A percentile compares a stretch with the other conserved stretches of the same genome.
Evolutionary conservation across 2,797 vertebrate species (phyloP).

Genomic region (Margarornis squamiger): DNA sequence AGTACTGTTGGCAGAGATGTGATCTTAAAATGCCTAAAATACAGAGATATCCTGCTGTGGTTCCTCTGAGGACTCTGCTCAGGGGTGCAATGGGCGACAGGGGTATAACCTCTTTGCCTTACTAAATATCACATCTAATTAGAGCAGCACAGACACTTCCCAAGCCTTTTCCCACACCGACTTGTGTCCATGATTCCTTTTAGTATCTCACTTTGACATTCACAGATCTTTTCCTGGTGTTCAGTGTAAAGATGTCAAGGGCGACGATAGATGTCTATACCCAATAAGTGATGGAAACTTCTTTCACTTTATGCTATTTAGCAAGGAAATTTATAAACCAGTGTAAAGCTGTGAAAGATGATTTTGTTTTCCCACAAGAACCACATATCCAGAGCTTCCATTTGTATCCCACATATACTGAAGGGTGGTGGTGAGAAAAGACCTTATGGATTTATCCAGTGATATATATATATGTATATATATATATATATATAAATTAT

Average conservation of each 20-base stretch:
- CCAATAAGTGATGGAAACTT: accelerated
- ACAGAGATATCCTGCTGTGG: not conserved
- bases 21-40: not conserved
- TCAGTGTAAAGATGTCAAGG: not conserved
- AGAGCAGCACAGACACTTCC: not conserved
- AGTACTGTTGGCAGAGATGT: not conserved
- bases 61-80: not conserved
- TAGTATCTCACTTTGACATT: not conserved
- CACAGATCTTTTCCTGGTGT: not conserved
- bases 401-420: not conserved
- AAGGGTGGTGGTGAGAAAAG: not conserved
- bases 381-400: not conserved
- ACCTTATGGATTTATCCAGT: not conserved
- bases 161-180: not conserved
- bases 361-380: not conserved
- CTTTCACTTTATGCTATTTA: not conserved
- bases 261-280: not conserved
- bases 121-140: too few species aligned
- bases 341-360: not conserved
- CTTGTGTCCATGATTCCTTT: not conserved
- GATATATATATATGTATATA: not conserved
- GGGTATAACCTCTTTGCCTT: not conserved
- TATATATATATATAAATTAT: not conserved
- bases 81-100: accelerated
- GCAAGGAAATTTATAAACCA: not conserved